Percentiles rank a stretch among this genome's conserved stretches.
phyloP scores from a whole-genome alignment of 2,797 vertebrate genomes.

The Pseudochromis fuscus region DNA sequence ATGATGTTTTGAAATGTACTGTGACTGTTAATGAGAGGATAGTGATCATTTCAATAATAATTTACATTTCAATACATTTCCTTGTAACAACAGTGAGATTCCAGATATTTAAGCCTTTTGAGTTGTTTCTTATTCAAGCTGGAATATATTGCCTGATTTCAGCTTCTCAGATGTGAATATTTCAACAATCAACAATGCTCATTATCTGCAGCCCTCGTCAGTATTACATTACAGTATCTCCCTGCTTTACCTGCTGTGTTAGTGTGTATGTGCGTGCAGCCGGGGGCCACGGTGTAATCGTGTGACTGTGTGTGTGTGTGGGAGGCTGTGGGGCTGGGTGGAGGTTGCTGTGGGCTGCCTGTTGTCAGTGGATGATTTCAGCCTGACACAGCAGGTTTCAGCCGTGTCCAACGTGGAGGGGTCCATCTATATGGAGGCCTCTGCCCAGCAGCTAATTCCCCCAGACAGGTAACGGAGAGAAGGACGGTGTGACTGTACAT shows the following conservation, averaged over 20 bases:
- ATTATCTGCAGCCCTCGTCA: background rate
- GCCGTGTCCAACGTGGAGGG: conserved; percentile 87
- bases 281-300: conserved; percentile 68
- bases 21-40: too few species aligned
- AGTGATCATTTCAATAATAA: too few species aligned
- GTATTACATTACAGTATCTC: conserved; percentile 5
- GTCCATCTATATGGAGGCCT: conserved; percentile 92
- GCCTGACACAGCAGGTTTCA: conserved; percentile 89
- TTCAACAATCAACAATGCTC: too few species aligned
- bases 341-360: conserved; percentile 86
- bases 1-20: too few species aligned
- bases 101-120: too few species aligned
- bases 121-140: too few species aligned
- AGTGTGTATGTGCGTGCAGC: conserved; percentile 73
- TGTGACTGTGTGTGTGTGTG: conserved; percentile 83
- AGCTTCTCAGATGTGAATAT: background rate
- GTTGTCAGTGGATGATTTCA: conserved; percentile 88
- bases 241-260: conserved; percentile 44
- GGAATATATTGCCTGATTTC: too few species aligned
- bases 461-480: conserved; percentile 87
- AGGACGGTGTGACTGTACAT: background rate
- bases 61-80: too few species aligned
- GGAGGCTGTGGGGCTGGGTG: conserved; percentile 87
- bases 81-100: too few species aligned
- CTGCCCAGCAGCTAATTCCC: conserved; percentile 82